Evolutionary conservation across 2,888 invertebrate genomes (phyloP), one percentile per base, ranked within the genome.

Genomic region (Athetis lepigone): DNA sequence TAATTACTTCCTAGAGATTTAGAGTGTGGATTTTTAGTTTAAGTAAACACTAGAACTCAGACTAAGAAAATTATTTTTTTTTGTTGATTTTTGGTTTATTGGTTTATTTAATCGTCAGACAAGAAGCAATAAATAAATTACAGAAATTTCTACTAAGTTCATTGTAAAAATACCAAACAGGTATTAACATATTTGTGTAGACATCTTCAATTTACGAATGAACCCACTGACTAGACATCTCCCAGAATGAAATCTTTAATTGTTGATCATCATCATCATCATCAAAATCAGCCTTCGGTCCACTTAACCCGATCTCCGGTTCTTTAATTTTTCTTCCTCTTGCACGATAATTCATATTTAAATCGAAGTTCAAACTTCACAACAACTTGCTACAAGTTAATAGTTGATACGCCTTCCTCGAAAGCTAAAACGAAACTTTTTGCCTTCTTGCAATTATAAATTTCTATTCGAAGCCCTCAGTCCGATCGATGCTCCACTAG

Each of bases 381-480:
- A 18, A 9, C 4, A 8, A 5, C 5, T n/a, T 37, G 2, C 37
- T 7, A 37, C 16, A 1, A 16, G 1, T 16, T 6, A 13, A 16
- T 6, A n/a, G 13, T 40, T 16, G 40, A 40, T 0, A 11, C 11
- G 11, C 5, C 40, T 19, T 40, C 2, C 9, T 5, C 5, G 9
- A 62, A 51, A 16, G 7, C 16, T 25, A 13, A 9, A 7, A 42
- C 27, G 21, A 9, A 27, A 50, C 9, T 63, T 8, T 43, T n/a
- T 40, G 13, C 39, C 2, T 43, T 36, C 19, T 7, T 1, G 25
- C 19, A 66, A 66, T 51, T 50, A 36, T 9, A 43, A 49, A 33
- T 74, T 39, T 8, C 55, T 23, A 27, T 60, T 18, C 52, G 37
- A 68, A 58, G 43, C 13, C 2, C 46, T 46, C 21, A 36, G 39